phyloP scores from a whole-genome alignment of 2,113 vertebrate genomes.

The Actenoides lindsayi region DNA sequence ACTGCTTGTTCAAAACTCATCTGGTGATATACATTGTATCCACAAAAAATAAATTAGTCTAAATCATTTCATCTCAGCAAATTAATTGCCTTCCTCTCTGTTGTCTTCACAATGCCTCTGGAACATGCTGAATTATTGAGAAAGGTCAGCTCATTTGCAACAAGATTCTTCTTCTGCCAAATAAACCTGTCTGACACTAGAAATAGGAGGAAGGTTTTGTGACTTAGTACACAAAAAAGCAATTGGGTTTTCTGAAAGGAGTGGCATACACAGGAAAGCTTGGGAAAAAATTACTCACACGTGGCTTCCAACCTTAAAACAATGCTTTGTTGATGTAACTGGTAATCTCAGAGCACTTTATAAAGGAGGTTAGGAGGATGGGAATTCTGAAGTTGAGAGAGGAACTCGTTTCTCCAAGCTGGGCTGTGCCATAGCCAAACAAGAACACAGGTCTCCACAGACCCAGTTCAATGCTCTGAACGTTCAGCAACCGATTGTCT shows the following conservation, averaged over 20 bases:
- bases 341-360: neutral
- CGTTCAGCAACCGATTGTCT: fast-evolving
- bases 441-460: neutral
- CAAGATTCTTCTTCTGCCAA: neutral
- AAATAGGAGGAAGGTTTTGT: neutral
- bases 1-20: neutral
- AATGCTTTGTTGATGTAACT: neutral
- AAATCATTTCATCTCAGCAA: slow-evolving; percentile 21
- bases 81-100: slow-evolving; percentile 11
- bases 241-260: neutral
- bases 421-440: neutral
- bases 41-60: neutral
- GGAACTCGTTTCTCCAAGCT: neutral
- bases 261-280: neutral
- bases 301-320: neutral
- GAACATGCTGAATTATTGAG: slow-evolving; percentile 23
- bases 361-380: neutral
- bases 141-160: slow-evolving; percentile 5
- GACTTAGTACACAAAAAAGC: neutral
- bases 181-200: neutral
- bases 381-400: neutral
- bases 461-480: neutral
- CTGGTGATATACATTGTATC: neutral
- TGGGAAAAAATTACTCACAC: neutral
- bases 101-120: neutral